Percentiles rank a stretch among this genome's conserved stretches.
These are phyloP conservation scores for Neotoxoptera formosana DNA, from an alignment of 1,140 invertebrate genomes.

Conservation along the genomic window DNA sequence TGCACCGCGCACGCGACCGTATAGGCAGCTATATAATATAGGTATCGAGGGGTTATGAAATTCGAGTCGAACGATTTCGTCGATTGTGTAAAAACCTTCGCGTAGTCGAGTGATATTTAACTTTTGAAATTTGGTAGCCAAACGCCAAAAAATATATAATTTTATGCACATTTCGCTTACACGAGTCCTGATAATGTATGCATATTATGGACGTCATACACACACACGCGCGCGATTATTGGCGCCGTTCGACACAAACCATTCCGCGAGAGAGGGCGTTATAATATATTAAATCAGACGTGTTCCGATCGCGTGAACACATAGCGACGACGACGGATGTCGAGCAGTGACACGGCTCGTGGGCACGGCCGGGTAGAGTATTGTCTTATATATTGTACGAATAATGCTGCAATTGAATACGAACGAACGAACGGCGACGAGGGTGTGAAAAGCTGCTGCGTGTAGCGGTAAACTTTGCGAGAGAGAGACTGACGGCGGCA, in stretches of 20 bases:
- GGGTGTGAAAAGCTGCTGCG: conserved; percentile 37
- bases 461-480: not conserved
- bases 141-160: not conserved
- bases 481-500: conserved; percentile 9
- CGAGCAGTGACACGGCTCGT: not conserved
- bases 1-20: not conserved
- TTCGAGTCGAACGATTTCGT: not conserved
- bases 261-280: not conserved
- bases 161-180: not conserved
- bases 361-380: not conserved
- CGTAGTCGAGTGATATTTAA: not conserved
- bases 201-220: not conserved
- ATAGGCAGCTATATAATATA: not conserved
- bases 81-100: no score
- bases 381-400: no score
- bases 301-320: no score
- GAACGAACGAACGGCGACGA: not conserved
- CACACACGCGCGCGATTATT: not conserved
- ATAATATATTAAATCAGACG: conserved; percentile 14
- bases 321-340: not conserved
- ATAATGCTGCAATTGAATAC: no score
- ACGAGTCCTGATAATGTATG: no score
- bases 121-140: not conserved
- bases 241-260: not conserved
- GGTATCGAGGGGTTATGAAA: not conserved